phyloP scores from a whole-genome alignment of 2,888 invertebrate genomes.

The Plagiodera versicolora region DNA sequence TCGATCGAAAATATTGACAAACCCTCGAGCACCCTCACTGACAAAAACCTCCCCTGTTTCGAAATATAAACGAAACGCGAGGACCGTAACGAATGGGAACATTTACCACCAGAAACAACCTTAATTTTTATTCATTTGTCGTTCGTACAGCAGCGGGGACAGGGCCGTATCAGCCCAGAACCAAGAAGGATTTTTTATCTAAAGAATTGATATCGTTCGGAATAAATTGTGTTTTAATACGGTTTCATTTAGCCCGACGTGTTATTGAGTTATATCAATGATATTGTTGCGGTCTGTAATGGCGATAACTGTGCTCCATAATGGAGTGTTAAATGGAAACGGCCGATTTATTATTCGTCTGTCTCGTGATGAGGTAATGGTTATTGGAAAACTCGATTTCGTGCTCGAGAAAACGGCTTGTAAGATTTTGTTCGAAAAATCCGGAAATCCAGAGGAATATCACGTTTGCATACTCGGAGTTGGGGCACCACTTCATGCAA shows the following conservation, averaged over 20 bases:
- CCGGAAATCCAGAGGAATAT: too few species aligned
- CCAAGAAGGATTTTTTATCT: too few species aligned
- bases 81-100: slow-evolving; percentile 46
- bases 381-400: not conserved
- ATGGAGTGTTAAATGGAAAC: not conserved
- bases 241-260: slow-evolving; percentile 2
- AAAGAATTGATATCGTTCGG: not conserved
- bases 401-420: too few species aligned
- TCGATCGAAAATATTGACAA: not conserved
- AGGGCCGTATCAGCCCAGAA: too few species aligned
- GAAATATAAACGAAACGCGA: slow-evolving; percentile 42
- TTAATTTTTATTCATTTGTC: slow-evolving; percentile 48
- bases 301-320: slow-evolving; percentile 3
- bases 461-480: too few species aligned
- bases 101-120: slow-evolving; percentile 48
- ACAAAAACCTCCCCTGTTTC: not conserved
- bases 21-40: too few species aligned
- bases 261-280: slow-evolving; percentile 7
- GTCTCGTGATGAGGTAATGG: not conserved
- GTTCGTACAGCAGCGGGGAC: slow-evolving; percentile 34
- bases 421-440: too few species aligned
- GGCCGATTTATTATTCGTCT: not conserved
- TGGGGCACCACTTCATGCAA: too few species aligned
- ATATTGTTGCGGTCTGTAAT: not conserved
- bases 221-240: slow-evolving; percentile 10